Conservation (phyloP, 2,113 vertebrate genomes). For the Ictidomys tridecemlineatus region DNA sequence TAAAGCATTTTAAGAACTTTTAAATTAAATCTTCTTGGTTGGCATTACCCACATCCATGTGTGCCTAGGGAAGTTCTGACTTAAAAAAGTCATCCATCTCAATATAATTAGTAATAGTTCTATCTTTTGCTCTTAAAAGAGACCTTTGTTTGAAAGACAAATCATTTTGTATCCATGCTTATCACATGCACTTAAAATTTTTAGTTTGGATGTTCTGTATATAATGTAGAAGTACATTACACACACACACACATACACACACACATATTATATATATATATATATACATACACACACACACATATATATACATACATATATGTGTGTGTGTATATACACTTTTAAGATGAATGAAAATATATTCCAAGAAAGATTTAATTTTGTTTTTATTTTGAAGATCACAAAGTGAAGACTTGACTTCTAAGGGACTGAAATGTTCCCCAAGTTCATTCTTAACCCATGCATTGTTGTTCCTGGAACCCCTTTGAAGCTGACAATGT, state of each 20-base stretch:
- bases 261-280: neutral
- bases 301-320: neutral
- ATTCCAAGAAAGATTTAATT: neutral
- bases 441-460: constrained; percentile 20
- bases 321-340: neutral
- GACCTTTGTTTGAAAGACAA: neutral
- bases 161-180: neutral
- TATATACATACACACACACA: too few relatives aligned
- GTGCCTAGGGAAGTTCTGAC: neutral
- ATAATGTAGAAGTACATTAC: neutral
- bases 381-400: neutral
- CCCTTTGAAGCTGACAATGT: constrained; percentile 10
- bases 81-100: neutral
- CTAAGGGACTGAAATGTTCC: neutral
- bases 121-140: neutral
- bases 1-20: constrained; percentile 4
- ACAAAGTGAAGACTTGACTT: constrained; percentile 3
- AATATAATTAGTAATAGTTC: neutral
- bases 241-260: neutral
- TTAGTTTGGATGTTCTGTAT: neutral
- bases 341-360: neutral
- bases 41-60: neutral
- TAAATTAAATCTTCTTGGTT: constrained; percentile 19
- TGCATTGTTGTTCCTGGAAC: constrained; percentile 40
- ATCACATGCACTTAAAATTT: neutral